Base-by-base conservation (phyloP, 2,888 invertebrate species). In the Galeruca laticollis region DNA sequence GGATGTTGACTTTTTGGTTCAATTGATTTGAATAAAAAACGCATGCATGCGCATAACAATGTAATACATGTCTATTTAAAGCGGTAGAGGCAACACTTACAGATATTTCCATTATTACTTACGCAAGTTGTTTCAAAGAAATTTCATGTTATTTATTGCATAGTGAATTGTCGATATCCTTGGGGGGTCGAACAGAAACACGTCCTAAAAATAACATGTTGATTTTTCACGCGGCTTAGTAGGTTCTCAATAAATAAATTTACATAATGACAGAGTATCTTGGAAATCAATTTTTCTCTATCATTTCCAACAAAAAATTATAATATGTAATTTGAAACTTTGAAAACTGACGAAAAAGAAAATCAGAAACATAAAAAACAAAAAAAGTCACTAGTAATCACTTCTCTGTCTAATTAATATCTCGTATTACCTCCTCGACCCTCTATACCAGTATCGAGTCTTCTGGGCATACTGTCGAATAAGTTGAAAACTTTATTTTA, bases 1-100 rank as follows among this genome's bases (percentile, higher is more conserved):
- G 51, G 51, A 51, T 51, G 51, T 51, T 51, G 51, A 51, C 51
- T 51, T 51, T 21, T 51, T 51, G 51, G 51, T 51, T 51, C 18
- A 51, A 21, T 21, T 51, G 20, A 51, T 51, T 51, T 51, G 21
- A 51, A 51, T 51, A 51, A 21, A 51, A 51, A 51, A 51, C 20
- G 10, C 20, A 21, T 21, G 13, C 13, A 21, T 21, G 11, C 11
- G 51, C 51, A 51, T 51, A 51, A 51, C 21, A 51, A 51, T 51
- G 51, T 20, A 20, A 21, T 21, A 11, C 51, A 20, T 21, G 21
- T 20, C 51, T 51, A 51, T 51, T 51, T 21, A 21, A 21, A 51
- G 11, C 21, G 18, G 18, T 21, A 51, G 18, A 51, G 51, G 20
- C 21, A 51, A 21, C 3, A 51, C 51, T 51, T 51, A 51, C 20